Conservation (phyloP, 2,113 vertebrate species). For the Vombatus ursinus region DNA sequence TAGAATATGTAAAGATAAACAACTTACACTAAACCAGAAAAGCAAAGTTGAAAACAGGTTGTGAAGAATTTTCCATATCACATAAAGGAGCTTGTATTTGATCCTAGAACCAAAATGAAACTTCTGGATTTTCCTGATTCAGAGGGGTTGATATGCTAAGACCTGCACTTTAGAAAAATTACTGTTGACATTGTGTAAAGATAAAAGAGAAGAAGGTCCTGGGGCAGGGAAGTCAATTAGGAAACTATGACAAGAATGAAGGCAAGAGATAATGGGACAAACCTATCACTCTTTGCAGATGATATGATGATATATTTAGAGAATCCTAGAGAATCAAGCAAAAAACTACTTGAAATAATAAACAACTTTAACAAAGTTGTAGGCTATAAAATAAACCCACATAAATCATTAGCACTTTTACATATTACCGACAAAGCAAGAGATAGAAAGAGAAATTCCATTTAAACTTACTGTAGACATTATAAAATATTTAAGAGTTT, state of each 20-base stretch:
- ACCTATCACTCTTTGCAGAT: too few species aligned
- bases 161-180: not conserved
- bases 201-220: not conserved
- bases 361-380: too few species aligned
- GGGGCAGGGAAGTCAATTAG: not conserved
- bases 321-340: too few species aligned
- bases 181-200: not conserved
- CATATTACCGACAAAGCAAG: too few species aligned
- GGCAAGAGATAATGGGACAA: not conserved
- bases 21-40: not conserved
- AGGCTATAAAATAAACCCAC: too few species aligned
- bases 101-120: not conserved
- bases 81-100: not conserved
- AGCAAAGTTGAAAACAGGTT: not conserved
- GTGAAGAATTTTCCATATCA: not conserved
- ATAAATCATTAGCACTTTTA: too few species aligned
- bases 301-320: too few species aligned
- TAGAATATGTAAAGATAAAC: too few species aligned
- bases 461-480: too few species aligned
- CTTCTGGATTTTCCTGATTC: slow-evolving; percentile 5
- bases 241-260: not conserved
- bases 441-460: too few species aligned
- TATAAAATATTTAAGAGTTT: too few species aligned
- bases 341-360: too few species aligned
- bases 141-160: not conserved